Conservation (phyloP, 2,888 invertebrate species). For the Tenthredo mesomela region DNA sequence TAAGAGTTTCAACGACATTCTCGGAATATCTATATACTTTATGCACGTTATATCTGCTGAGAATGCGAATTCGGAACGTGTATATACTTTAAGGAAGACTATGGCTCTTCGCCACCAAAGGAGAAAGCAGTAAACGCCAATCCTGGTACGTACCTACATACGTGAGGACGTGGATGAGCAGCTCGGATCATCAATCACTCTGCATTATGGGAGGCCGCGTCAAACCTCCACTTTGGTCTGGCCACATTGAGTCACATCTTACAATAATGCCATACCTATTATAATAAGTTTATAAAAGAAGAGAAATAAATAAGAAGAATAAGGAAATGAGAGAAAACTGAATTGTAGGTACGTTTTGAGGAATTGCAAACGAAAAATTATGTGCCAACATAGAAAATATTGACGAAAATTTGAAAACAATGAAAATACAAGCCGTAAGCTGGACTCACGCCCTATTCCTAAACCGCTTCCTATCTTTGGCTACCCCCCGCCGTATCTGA, state of each 20-base stretch:
- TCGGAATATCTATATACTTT: not conserved
- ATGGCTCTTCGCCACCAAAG: conserved; percentile 39
- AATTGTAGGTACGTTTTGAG: too few species aligned
- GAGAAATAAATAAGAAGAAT: not conserved
- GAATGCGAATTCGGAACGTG: conserved; percentile 29
- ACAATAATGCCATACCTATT: not conserved
- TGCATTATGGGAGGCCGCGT: conserved; percentile 36
- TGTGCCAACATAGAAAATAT: not conserved
- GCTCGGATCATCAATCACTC: conserved; percentile 48
- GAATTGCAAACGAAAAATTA: not conserved
- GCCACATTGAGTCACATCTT: conserved; percentile 48
- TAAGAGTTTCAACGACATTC: conserved; percentile 21
- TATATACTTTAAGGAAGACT: not conserved
- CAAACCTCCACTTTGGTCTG: not conserved
- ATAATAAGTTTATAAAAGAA: not conserved
- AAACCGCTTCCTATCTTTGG: not conserved
- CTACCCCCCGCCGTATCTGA: not conserved
- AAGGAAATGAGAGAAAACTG: too few species aligned
- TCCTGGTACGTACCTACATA: not conserved
- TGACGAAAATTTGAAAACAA: conserved; percentile 3
- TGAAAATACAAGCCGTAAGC: conserved; percentile 34
- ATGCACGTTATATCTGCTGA: not conserved
- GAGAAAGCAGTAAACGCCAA: conserved; percentile 51
- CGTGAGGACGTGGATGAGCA: conserved; percentile 46
- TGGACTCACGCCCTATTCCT: conserved; percentile 22